These are phyloP conservation scores for Tetramorium simillimum DNA, from an alignment of 1,140 invertebrate species.

Conservation along the genomic window DNA sequence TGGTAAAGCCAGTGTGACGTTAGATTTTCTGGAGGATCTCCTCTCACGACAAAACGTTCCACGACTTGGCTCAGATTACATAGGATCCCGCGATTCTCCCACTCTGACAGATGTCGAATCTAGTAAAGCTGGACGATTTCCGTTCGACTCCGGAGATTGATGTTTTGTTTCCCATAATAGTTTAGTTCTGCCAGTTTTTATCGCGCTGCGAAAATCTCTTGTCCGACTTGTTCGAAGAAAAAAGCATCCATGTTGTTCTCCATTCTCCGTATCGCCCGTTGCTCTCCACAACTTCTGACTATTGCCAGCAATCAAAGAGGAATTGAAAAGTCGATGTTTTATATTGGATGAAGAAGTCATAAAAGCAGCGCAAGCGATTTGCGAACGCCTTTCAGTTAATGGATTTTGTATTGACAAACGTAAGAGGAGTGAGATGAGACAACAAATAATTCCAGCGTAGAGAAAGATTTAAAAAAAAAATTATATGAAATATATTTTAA, in stretches of 20 bases:
- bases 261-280: background rate
- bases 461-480: background rate
- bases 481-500: background rate
- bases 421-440: background rate
- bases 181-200: conserved; percentile 9
- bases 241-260: background rate
- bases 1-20: conserved; percentile 1
- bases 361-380: conserved; percentile 13
- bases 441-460: background rate
- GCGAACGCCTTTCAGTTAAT: background rate
- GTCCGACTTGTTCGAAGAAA: background rate
- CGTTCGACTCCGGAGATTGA: background rate
- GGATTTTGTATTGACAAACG: conserved; percentile 17
- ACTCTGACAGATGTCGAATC: conserved; percentile 4
- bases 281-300: conserved; percentile 4
- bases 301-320: background rate
- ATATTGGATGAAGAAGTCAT: conserved; percentile 21
- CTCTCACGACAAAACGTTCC: conserved; percentile 18
- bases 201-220: background rate
- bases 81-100: background rate
- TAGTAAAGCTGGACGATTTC: background rate
- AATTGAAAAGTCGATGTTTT: conserved; percentile 19
- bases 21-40: conserved; percentile 2
- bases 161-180: background rate
- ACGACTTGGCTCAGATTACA: background rate